Conservation (phyloP, 1,140 invertebrate species). For the Odontomachus brunneus region DNA sequence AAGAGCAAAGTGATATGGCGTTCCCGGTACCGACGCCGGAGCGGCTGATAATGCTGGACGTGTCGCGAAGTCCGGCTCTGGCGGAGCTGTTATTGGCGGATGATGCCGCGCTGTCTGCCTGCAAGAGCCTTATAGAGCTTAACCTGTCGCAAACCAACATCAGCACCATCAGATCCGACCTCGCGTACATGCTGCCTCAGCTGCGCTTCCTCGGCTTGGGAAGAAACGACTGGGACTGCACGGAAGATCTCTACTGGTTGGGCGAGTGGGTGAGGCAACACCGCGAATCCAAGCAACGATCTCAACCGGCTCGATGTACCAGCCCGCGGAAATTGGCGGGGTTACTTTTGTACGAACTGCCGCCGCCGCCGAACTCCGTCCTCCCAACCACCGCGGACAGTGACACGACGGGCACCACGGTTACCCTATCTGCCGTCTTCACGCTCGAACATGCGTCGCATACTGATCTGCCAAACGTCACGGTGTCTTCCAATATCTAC, state of each 20-base stretch:
- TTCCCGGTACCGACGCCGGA: slow-evolving; percentile 90
- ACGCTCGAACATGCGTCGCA: slow-evolving; percentile 28
- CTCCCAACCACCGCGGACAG: not conserved
- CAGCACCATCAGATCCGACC: slow-evolving; percentile 88
- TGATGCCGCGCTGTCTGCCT: slow-evolving; percentile 89
- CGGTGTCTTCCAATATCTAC: slow-evolving; percentile 59
- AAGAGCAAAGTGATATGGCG: slow-evolving; percentile 86
- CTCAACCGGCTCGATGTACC: slow-evolving; percentile 79
- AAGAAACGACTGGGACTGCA: slow-evolving; percentile 89
- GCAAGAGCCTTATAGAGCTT: slow-evolving; percentile 89
- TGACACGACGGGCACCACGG: slow-evolving; percentile 3
- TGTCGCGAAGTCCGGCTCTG: slow-evolving; percentile 90
- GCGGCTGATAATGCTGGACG: slow-evolving; percentile 89
- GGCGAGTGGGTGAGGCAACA: slow-evolving; percentile 88
- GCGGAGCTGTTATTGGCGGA: slow-evolving; percentile 89
- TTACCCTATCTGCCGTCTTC: slow-evolving; percentile 44
- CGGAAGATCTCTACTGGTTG: slow-evolving; percentile 87
- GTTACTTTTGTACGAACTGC: slow-evolving; percentile 83
- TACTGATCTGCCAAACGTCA: slow-evolving; percentile 36
- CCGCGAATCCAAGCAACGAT: slow-evolving; percentile 81
- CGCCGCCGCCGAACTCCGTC: slow-evolving; percentile 64
- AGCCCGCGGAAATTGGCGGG: slow-evolving; percentile 79
- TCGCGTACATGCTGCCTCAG: slow-evolving; percentile 90
- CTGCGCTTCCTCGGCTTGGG: slow-evolving; percentile 87
- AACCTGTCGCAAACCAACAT: slow-evolving; percentile 89